phyloP scores from a whole-genome alignment of 2,113 vertebrate genomes.

The Mola mola region DNA sequence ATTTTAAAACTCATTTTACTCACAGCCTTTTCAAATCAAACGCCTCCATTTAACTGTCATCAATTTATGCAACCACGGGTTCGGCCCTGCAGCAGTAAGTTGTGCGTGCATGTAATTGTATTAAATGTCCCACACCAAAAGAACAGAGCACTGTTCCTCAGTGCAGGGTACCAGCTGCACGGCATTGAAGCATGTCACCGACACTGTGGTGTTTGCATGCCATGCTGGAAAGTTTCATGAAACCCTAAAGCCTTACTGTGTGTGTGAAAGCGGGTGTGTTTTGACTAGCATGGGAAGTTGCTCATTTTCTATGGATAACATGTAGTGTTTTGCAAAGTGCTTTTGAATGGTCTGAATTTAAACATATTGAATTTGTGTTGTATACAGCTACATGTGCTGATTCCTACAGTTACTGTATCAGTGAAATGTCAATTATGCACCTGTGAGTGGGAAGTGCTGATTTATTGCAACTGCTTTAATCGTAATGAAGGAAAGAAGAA shows the following conservation, averaged over 20 bases:
- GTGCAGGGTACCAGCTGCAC: constrained; percentile 32
- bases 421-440: constrained; percentile 55
- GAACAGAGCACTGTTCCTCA: constrained; percentile 21
- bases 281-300: constrained; percentile 35
- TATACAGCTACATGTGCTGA: constrained; percentile 17
- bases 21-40: background rate
- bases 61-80: constrained; percentile 59
- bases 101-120: constrained; percentile 49
- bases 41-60: background rate
- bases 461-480: constrained; percentile 1
- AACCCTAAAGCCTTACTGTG: constrained; percentile 76
- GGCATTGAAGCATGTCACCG: constrained; percentile 33
- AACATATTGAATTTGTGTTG: constrained; percentile 31
- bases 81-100: constrained; percentile 13
- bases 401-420: constrained; percentile 41
- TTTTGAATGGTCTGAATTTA: constrained; percentile 26
- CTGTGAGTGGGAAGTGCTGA: constrained; percentile 15
- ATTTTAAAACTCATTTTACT: no score
- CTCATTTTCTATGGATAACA: constrained; percentile 55
- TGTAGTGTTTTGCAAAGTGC: constrained; percentile 51
- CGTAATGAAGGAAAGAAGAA: constrained; percentile 11
- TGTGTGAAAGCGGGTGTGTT: background rate
- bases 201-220: constrained; percentile 46
- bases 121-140: constrained; percentile 24
- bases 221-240: constrained; percentile 52